Percentiles rank a stretch among this genome's conserved stretches.
phyloP scores from a whole-genome alignment of 1,140 invertebrate species.

The Mylabris phalerata region DNA sequence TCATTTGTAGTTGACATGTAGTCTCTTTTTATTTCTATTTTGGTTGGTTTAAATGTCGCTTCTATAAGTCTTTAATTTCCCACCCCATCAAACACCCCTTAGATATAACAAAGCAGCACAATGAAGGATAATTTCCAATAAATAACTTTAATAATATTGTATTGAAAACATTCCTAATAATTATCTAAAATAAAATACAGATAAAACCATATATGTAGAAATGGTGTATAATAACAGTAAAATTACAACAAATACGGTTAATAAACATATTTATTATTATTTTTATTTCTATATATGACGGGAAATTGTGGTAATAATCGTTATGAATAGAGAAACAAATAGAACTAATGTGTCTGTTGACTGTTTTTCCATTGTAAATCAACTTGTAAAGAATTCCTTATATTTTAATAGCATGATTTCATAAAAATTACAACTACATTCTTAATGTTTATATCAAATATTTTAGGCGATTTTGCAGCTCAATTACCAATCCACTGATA shows the following conservation, averaged over 20 bases:
- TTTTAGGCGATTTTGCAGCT: too few species aligned
- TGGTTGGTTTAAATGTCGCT: too few species aligned
- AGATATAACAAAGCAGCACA: background rate
- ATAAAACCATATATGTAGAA: conserved; percentile 8
- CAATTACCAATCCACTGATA: too few species aligned
- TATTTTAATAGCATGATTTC: too few species aligned
- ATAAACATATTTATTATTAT: conserved; percentile 17
- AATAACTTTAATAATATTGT: conserved; percentile 9
- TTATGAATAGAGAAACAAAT: conserved; percentile 12
- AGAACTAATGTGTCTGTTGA: conserved; percentile 7
- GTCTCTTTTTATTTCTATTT: too few species aligned
- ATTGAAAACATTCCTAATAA: conserved; percentile 15
- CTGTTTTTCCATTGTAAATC: too few species aligned
- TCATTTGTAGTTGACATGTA: too few species aligned
- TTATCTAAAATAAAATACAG: conserved; percentile 11
- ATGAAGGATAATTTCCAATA: conserved; percentile 13
- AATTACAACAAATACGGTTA: conserved; percentile 16
- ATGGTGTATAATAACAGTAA: conserved; percentile 14
- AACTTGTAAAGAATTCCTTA: too few species aligned
- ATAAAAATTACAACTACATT: too few species aligned
- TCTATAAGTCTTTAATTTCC: too few species aligned
- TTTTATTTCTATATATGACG: conserved; percentile 15
- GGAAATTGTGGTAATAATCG: conserved; percentile 16
- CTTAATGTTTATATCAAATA: too few species aligned
- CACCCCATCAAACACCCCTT: too few species aligned